Evolutionary conservation across 2,797 vertebrate genomes (phyloP).

Genomic region (Hypotaenidia okinawae): DNA sequence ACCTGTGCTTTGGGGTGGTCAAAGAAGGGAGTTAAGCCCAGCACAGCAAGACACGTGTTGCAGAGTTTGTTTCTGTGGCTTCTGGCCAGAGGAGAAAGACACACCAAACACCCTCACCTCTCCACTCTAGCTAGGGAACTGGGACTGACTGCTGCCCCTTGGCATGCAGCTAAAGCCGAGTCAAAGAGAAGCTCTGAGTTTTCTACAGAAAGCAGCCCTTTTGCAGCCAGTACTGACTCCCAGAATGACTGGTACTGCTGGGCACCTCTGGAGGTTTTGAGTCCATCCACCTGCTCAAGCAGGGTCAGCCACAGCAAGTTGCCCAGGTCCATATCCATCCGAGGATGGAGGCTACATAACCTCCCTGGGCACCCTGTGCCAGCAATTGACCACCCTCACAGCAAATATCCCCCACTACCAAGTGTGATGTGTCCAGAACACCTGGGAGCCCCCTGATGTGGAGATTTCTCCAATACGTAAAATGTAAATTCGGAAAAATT

Average conservation of each 20-base stretch:
- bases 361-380: background rate
- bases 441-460: background rate
- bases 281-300: background rate
- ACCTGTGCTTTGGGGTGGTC: background rate
- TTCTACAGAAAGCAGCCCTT: background rate
- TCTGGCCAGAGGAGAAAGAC: background rate
- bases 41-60: accelerated
- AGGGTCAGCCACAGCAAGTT: background rate
- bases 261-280: background rate
- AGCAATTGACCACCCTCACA: background rate
- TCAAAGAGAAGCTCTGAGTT: background rate
- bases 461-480: background rate
- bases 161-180: background rate
- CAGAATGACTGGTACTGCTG: background rate
- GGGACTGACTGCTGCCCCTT: accelerated
- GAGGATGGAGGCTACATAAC: background rate
- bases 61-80: background rate
- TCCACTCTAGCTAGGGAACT: background rate
- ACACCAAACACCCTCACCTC: background rate
- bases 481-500: background rate
- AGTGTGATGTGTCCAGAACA: background rate
- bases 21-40: background rate
- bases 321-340: background rate
- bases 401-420: background rate
- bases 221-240: background rate